Evolutionary conservation across 2,113 vertebrate species (phyloP), one percentile per base, ranked within the genome.

Genomic region (Octodon degus): DNA sequence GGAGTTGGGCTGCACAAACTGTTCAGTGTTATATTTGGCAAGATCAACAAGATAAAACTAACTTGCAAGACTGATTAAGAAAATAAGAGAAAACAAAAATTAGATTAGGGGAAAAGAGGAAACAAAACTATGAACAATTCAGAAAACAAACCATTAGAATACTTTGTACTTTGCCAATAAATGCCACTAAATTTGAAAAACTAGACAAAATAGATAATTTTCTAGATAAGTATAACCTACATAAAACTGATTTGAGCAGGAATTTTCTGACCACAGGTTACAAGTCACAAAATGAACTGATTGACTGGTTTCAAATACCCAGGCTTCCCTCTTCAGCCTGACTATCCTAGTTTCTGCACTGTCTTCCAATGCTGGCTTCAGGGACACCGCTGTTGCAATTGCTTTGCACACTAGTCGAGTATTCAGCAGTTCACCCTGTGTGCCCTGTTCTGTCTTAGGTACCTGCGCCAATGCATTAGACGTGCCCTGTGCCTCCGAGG

Each of bases 11-110:
- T 12, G 24, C 27, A 43, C 30, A 86, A 82, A 89, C 91, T 22
- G 67, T 27, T 62, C 76, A 76, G 4, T 70, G 63, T 88, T 4
- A 34, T 47, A 50, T 60, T 90, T 63, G 62, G 6, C 53, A 82
- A 89, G 47, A 65, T 10, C 20, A 91, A 90, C 3, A 80, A 93
- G 94, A 79, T 40, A 89, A 83, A 95, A 22, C 53, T 43, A 76
- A 53, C 0, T 63, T 70, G 14, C 2, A 88, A 58, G 60, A 55
- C 3, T 84, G 7, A 86, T 40, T 10, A 83, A 82, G 53, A 82
- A 92, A 84, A 76, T 6, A 32, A 87, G n/a, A 92, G 72, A 90
- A 68, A 43, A 70, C 24, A 55, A 92, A 17, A 90, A 80, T 25
- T 0, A 88, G 20, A 68, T 81, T 76, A 76, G 50, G 11, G 76